Percentiles rank a stretch among this genome's conserved stretches.
Evolutionary conservation across 2,797 vertebrate genomes (phyloP).

Genomic region (Numenius phaeopus): DNA sequence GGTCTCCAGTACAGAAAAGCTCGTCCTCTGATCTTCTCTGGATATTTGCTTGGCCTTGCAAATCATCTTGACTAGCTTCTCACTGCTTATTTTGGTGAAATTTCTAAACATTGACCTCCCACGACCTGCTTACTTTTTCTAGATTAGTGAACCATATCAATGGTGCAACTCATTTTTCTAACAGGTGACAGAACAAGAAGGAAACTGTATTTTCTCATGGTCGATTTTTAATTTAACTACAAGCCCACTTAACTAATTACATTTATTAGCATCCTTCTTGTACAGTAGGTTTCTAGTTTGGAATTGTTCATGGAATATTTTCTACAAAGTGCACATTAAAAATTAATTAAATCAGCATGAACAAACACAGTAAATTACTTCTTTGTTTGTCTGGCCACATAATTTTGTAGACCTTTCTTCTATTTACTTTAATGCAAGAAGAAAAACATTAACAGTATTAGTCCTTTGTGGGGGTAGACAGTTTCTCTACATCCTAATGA

Average conservation of each 20-base stretch:
- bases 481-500: background rate
- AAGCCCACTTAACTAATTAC: background rate
- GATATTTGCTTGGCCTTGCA: background rate
- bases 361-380: slow-evolving; percentile 1
- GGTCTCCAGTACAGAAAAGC: background rate
- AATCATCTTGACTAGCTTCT: background rate
- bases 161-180: background rate
- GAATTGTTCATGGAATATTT: background rate
- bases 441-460: background rate
- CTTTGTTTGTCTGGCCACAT: background rate
- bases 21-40: background rate
- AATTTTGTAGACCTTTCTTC: background rate
- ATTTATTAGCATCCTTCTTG: background rate
- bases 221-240: background rate
- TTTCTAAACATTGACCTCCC: background rate
- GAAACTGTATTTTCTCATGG: background rate
- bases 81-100: background rate
- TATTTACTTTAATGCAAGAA: background rate
- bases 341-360: background rate
- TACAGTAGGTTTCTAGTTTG: background rate
- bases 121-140: background rate
- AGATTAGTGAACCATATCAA: background rate
- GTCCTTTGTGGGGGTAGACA: background rate
- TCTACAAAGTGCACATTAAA: background rate
- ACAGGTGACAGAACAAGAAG: background rate